Conservation (phyloP, 2,113 vertebrate genomes). For the Xerus inauris region DNA sequence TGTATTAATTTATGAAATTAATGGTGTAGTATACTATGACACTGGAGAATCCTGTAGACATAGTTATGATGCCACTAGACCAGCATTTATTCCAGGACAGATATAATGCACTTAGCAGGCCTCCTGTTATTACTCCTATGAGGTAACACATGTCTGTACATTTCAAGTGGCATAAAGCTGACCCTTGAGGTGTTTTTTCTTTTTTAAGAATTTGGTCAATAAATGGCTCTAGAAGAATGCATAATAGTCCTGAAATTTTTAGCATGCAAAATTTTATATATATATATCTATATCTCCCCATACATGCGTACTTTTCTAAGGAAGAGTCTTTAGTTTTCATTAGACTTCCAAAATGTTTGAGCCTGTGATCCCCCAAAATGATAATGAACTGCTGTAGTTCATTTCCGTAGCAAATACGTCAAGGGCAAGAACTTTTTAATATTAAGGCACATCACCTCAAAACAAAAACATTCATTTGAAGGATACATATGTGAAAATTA, state of each 20-base stretch:
- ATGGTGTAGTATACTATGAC: background rate
- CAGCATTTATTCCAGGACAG: conserved; percentile 26
- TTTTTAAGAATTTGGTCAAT: background rate
- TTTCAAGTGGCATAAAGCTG: conserved; percentile 28
- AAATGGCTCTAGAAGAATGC: background rate
- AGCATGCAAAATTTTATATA: background rate
- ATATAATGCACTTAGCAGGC: background rate
- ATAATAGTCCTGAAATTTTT: background rate
- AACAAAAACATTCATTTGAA: background rate
- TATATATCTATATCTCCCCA: too few species aligned
- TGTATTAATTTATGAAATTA: conserved; percentile 32
- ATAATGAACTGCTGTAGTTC: background rate
- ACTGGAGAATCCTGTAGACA: background rate
- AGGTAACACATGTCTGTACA: background rate
- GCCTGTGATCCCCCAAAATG: background rate
- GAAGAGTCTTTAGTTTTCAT: background rate
- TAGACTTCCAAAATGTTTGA: background rate
- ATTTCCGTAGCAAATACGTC: conserved; percentile 3
- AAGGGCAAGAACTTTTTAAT: background rate
- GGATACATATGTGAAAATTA: background rate
- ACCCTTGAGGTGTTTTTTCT: background rate
- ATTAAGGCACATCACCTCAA: background rate
- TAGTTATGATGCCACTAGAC: background rate
- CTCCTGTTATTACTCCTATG: background rate
- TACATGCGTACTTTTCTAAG: background rate